Evolutionary conservation across 1,140 invertebrate genomes (phyloP).

Genomic region (Monomorium pharaonis): DNA sequence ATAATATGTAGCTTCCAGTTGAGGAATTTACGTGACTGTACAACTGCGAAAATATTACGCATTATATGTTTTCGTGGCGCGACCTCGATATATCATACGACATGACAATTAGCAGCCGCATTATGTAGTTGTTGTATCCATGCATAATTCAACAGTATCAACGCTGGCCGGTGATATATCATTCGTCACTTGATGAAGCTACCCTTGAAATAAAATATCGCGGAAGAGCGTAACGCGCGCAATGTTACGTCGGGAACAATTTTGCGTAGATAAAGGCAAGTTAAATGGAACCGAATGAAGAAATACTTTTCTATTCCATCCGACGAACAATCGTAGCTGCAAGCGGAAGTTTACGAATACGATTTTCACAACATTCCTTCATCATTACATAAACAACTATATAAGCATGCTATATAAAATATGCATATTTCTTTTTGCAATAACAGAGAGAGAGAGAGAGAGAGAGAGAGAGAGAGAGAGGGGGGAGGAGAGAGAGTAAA

Average conservation of each 20-base stretch:
- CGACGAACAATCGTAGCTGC: neutral
- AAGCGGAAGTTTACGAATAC: neutral
- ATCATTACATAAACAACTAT: neutral
- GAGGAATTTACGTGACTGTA: neutral
- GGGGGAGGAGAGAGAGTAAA: too few relatives aligned
- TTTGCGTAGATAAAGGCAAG: conserved; percentile 1
- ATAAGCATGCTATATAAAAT: neutral
- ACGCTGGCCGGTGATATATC: conserved; percentile 31
- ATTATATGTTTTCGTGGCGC: conserved; percentile 4
- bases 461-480: too few relatives aligned
- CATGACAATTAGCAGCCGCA: conserved; percentile 49
- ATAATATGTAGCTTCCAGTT: neutral
- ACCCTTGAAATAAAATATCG: conserved; percentile 38
- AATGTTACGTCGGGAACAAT: conserved; percentile 7
- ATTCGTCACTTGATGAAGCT: conserved; percentile 51
- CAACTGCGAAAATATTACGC: conserved; percentile 28
- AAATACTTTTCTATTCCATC: neutral
- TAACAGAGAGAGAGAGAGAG: too few relatives aligned
- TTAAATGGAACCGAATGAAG: neutral
- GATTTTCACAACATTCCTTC: neutral
- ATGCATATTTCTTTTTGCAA: neutral
- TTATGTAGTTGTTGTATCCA: conserved; percentile 51
- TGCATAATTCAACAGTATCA: conserved; percentile 54
- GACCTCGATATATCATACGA: conserved; percentile 44
- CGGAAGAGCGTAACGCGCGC: neutral